These are phyloP conservation scores for Hydractinia echinata DNA, from an alignment of 30 jellyfish, hydroid and myxozoan genomes.

Conservation along the genomic window DNA sequence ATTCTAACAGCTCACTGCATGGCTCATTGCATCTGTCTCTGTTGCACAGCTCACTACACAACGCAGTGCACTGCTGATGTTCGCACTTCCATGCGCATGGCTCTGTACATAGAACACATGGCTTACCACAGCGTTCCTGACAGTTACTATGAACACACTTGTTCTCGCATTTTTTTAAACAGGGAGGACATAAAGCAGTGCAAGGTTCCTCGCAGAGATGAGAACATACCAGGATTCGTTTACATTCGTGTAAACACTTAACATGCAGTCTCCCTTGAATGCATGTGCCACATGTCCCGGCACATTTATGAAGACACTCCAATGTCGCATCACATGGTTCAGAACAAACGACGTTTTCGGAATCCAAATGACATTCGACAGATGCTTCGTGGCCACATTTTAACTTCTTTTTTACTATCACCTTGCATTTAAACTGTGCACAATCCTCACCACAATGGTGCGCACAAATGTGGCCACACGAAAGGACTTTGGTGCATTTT, in stretches of 20 bases:
- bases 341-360: conserved; percentile 18
- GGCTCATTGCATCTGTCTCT: conserved; percentile 44
- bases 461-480: conserved; percentile 23
- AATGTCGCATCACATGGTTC: conserved; percentile 28
- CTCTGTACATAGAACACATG: conserved; percentile 48
- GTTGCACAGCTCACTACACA: conserved; percentile 39
- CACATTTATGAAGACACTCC: conserved; percentile 37
- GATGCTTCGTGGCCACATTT: conserved; percentile 14
- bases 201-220: conserved; percentile 37
- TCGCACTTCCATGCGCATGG: conserved; percentile 42
- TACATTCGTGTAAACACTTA: conserved; percentile 28
- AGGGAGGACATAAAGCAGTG: conserved; percentile 40
- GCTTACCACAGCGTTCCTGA: conserved; percentile 33
- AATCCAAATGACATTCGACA: not conserved
- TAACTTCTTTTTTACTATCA: not conserved
- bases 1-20: conserved; percentile 5
- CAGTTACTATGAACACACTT: conserved; percentile 43
- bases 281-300: conserved; percentile 36
- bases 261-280: conserved; percentile 39
- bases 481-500: conserved; percentile 15
- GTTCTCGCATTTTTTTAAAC: conserved; percentile 33
- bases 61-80: conserved; percentile 22
- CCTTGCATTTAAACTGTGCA: not conserved
- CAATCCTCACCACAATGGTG: conserved; percentile 36
- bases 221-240: conserved; percentile 31